Evolutionary conservation across 2,113 vertebrate species (phyloP), one percentile per base, ranked within the genome.

Genomic region (Corythoichthys intestinalis): DNA sequence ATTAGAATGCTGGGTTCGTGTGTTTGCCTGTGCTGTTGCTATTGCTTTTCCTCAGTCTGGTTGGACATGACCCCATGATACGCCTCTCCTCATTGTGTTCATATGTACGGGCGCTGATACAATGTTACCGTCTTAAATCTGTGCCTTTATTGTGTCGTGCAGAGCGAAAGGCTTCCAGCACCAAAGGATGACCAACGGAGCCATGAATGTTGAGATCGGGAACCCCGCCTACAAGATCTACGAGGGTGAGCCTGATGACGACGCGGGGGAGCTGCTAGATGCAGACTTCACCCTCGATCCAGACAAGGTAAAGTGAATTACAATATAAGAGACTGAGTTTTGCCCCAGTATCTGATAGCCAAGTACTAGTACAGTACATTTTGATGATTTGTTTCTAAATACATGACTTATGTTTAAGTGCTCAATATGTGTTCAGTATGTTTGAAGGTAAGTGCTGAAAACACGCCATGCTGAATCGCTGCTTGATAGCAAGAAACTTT

Each of bases 151-250:
- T 34, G 47, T 62, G 57, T 67, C 57, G 17, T 69, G 28, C 35
- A 98, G 96, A 15, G 95, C 96, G 58, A 99, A 98, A 90, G 96
- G 95, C 72, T 98, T 98, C 92, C 96, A 98, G 89, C 95, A 98
- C 87, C 97, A 98, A 87, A 87, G 96, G 70, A 98, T 99, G 96
- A 97, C 94, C 0, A 99, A 98, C 0, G 97, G 97, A 2, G 94
- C 95, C 83, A 96, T 98, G 95, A 98, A 98, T 0, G 96, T 99
- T 50, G 97, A 99, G 88, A 99, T 99, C 0, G 96, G 96, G 56
- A 99, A 98, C 75, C 97, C 97, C 0, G 97, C 97, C 41, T 99
- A 99, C 83, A 99, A 98, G 85, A 98, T 98, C 91, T 99, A 98
- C 0, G 97, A 99, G 74, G 96, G 95, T 1, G 97, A 96, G 65